Percentiles rank a stretch among this genome's conserved stretches.
phyloP scores from a whole-genome alignment of 2,888 invertebrate species.

The Psococerastis gibbosa region DNA sequence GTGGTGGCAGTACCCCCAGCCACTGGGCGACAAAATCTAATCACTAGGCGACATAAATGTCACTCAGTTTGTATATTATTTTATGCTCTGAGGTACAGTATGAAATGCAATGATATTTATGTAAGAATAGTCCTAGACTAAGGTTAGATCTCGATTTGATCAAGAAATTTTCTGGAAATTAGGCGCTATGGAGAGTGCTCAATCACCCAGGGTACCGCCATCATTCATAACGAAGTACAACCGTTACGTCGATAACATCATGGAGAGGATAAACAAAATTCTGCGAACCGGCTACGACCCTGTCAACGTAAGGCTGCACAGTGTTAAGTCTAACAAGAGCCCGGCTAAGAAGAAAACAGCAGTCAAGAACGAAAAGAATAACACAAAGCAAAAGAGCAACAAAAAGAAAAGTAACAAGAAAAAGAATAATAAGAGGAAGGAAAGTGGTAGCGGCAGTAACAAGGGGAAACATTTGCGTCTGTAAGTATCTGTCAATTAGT shows the following conservation, averaged over 20 bases:
- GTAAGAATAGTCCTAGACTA: too few species aligned
- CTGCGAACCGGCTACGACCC: constrained; percentile 65
- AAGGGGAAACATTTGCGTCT: too few species aligned
- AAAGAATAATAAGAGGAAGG: constrained; percentile 18
- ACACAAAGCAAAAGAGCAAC: constrained; percentile 20
- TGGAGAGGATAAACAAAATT: constrained; percentile 63
- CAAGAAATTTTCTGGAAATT: too few species aligned
- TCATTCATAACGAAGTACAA: constrained; percentile 66
- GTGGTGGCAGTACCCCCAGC: too few species aligned
- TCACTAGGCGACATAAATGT: too few species aligned
- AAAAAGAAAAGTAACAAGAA: constrained; percentile 16
- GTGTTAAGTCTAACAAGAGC: constrained; percentile 18
- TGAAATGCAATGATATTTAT: too few species aligned
- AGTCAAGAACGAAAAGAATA: constrained; percentile 23
- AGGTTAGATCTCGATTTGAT: too few species aligned
- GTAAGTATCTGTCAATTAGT: too few species aligned
- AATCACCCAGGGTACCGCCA: constrained; percentile 34
- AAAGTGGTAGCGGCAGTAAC: constrained; percentile 11
- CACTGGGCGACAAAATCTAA: too few species aligned
- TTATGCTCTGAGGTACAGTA: too few species aligned
- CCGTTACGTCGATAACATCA: constrained; percentile 64
- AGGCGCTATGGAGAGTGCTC: constrained; percentile 18
- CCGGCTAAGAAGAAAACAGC: constrained; percentile 16
- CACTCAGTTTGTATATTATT: too few species aligned
- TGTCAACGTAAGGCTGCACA: constrained; percentile 53